A percentile compares a stretch with the other conserved stretches of the same genome.
These are phyloP conservation scores for Trachymyrmex septentrionalis DNA, from an alignment of 1,140 invertebrate species.

Conservation along the genomic window DNA sequence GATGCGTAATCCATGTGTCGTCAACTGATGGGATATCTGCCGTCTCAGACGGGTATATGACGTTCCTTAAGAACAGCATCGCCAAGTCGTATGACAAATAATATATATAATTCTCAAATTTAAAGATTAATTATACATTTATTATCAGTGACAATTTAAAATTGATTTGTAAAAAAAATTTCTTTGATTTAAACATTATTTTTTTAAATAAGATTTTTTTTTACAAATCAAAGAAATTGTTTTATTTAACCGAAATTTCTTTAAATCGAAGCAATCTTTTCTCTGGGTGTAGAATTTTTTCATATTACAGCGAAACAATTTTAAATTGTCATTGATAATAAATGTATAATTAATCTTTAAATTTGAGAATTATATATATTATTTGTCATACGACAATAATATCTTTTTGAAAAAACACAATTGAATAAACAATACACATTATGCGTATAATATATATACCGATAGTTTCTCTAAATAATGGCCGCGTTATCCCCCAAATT, in stretches of 20 bases:
- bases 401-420: background rate
- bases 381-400: background rate
- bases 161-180: background rate
- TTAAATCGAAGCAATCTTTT: too few relatives aligned
- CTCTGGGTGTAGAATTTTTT: too few relatives aligned
- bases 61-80: background rate
- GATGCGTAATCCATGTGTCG: conserved; percentile 43
- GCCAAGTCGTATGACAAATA: background rate
- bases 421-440: background rate
- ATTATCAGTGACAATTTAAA: background rate
- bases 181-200: too few relatives aligned
- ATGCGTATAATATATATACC: background rate
- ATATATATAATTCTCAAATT: background rate
- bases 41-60: background rate
- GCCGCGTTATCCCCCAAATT: conserved; percentile 25
- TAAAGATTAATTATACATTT: background rate
- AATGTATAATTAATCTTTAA: background rate
- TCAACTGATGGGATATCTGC: conserved; percentile 33
- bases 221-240: too few relatives aligned
- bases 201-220: too few relatives aligned
- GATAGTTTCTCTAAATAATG: background rate
- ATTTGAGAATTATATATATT: background rate
- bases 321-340: background rate
- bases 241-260: too few relatives aligned
- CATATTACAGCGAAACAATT: background rate